Conservation (phyloP, 2,113 vertebrate species). For the Suricata suricatta region DNA sequence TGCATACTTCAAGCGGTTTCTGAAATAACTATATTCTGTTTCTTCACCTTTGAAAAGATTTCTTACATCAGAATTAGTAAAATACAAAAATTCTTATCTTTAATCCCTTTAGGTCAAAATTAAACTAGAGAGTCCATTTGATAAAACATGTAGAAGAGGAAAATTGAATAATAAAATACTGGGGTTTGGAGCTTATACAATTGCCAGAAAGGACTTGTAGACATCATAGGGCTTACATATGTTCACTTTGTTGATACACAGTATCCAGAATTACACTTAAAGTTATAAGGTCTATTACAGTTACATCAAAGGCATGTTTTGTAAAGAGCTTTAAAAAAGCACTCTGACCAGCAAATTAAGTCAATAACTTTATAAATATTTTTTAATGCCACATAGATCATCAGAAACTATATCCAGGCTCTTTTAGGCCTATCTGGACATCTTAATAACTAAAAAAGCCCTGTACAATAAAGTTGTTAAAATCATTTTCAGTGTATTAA, state of each 20-base stretch:
- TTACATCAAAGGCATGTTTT: constrained; percentile 27
- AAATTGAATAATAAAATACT: not conserved
- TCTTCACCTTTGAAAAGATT: not conserved
- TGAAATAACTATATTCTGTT: not conserved
- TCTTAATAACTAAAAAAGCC: constrained; percentile 3
- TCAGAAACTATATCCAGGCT: not conserved
- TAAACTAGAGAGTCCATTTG: not conserved
- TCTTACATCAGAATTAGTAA: constrained; percentile 34
- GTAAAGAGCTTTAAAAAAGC: constrained; percentile 6
- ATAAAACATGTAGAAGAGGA: not conserved
- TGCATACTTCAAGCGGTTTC: not conserved
- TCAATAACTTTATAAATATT: constrained; percentile 36
- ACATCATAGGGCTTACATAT: not conserved
- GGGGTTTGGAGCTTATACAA: not conserved
- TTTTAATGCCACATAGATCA: not conserved
- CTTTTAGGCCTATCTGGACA: not conserved
- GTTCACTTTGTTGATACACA: not conserved
- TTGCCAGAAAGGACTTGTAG: not conserved
- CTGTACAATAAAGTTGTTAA: not conserved
- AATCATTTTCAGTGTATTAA: constrained; percentile 39
- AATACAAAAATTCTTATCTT: not conserved
- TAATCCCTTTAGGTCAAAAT: not conserved
- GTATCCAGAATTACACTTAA: constrained; percentile 29
- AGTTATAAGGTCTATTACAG: not conserved
- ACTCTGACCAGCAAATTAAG: not conserved